phyloP scores from a whole-genome alignment of 2,888 invertebrate genomes.

The Gnatocerus cornutus region DNA sequence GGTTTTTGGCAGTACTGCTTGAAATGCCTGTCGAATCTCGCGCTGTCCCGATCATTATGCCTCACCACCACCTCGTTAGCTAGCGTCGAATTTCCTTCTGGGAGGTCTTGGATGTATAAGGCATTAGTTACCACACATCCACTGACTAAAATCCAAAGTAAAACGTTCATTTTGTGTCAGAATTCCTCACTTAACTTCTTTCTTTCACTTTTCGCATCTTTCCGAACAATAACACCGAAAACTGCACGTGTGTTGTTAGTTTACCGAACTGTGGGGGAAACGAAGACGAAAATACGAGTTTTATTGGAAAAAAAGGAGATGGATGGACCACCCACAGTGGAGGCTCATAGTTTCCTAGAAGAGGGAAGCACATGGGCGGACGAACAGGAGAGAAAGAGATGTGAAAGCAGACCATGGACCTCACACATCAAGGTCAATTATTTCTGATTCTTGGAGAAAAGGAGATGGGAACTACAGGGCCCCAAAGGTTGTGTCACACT shows the following conservation, averaged over 20 bases:
- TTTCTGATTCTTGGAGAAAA: constrained; percentile 27
- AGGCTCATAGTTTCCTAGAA: constrained; percentile 20
- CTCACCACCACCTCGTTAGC: constrained; percentile 26
- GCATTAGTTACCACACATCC: neutral
- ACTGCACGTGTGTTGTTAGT: constrained; percentile 37
- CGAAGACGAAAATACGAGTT: constrained; percentile 31
- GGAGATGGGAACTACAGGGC: neutral
- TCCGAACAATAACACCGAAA: constrained; percentile 34
- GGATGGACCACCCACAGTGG: constrained; percentile 46
- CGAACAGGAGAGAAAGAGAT: constrained; percentile 28
- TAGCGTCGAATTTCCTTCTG: constrained; percentile 14
- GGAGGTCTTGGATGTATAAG: constrained; percentile 18
- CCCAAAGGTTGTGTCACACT: constrained; percentile 5
- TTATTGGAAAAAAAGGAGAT: constrained; percentile 40
- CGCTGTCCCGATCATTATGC: constrained; percentile 27
- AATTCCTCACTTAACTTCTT: constrained; percentile 4
- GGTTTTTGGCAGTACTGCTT: constrained; percentile 81
- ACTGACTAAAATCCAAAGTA: constrained; percentile 13
- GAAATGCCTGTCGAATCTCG: constrained; percentile 73
- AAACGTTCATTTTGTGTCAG: constrained; percentile 12
- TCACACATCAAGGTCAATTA: constrained; percentile 47
- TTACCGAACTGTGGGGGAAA: constrained; percentile 30
- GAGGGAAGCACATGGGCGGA: constrained; percentile 23
- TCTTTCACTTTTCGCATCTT: constrained; percentile 13
- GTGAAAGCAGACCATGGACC: constrained; percentile 29